Percentiles rank a stretch among this genome's conserved stretches.
Conservation (phyloP, 1,140 invertebrate species). For the Pseudomyrmex concolor region DNA sequence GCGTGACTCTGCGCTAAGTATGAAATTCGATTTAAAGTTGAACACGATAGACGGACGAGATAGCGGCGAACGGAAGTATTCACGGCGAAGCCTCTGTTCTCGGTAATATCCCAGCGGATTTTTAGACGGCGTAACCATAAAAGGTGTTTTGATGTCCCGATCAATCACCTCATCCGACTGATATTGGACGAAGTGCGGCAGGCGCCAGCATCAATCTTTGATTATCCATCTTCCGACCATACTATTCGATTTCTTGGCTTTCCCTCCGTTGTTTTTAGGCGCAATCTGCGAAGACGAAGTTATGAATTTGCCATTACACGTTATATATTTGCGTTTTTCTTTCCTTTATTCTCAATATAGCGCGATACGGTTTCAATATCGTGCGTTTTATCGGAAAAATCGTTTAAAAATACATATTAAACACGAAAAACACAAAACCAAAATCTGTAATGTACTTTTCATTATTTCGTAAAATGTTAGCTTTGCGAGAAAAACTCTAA, state of each 20-base stretch:
- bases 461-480: not conserved
- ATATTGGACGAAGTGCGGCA: conserved; percentile 69
- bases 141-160: conserved; percentile 68
- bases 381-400: no score
- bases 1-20: conserved; percentile 50
- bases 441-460: no score
- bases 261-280: conserved; percentile 46
- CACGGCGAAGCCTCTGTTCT: conserved; percentile 48
- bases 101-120: conserved; percentile 58
- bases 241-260: conserved; percentile 32
- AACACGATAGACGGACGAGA: conserved; percentile 52
- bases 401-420: no score
- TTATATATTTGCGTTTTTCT: not conserved
- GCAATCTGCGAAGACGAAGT: not conserved
- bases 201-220: conserved; percentile 72
- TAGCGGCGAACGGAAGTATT: conserved; percentile 34
- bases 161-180: conserved; percentile 72
- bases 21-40: conserved; percentile 59
- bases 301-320: conserved; percentile 38
- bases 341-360: not conserved
- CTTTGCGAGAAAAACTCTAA: not conserved
- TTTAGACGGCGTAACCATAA: conserved; percentile 59
- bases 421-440: no score
- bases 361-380: no score
- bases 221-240: conserved; percentile 66